Percentiles rank a stretch among this genome's conserved stretches.
These are phyloP conservation scores for Metacarcinus magister DNA, from an alignment of 2,888 invertebrate genomes.

Conservation along the genomic window DNA sequence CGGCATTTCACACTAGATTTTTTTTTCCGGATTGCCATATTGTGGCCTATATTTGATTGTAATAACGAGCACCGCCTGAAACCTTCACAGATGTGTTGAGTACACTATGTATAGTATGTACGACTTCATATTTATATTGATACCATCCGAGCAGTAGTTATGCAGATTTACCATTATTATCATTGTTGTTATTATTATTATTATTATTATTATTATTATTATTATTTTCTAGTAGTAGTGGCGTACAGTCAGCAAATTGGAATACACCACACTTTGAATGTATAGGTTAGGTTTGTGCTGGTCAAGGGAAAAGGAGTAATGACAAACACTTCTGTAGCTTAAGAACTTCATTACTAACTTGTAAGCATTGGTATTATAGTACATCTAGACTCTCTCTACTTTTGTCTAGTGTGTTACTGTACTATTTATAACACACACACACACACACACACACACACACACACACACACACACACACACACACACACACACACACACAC, in stretches of 20 bases:
- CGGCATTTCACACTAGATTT: too few relatives aligned
- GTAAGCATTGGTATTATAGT: not conserved
- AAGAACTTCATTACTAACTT: not conserved
- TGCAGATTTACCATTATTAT: too few relatives aligned
- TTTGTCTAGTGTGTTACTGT: not conserved
- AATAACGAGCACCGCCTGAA: too few relatives aligned
- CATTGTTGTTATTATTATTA: not conserved
- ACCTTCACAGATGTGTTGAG: too few relatives aligned
- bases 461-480: constrained; percentile 30
- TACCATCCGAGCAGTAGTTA: too few relatives aligned
- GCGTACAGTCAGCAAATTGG: not conserved
- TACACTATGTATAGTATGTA: too few relatives aligned
- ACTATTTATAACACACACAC: not conserved
- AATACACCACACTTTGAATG: not conserved
- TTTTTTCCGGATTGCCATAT: too few relatives aligned
- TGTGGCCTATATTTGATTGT: too few relatives aligned
- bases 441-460: constrained; percentile 2
- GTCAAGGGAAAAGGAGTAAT: not conserved
- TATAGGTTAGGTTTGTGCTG: not conserved
- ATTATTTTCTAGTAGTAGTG: not conserved
- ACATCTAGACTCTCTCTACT: not conserved
- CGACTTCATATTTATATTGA: too few relatives aligned
- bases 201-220: not conserved
- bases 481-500: not conserved
- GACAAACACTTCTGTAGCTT: not conserved